Base-by-base conservation (phyloP, 2,797 vertebrate species). In the Thunnus albacares region DNA sequence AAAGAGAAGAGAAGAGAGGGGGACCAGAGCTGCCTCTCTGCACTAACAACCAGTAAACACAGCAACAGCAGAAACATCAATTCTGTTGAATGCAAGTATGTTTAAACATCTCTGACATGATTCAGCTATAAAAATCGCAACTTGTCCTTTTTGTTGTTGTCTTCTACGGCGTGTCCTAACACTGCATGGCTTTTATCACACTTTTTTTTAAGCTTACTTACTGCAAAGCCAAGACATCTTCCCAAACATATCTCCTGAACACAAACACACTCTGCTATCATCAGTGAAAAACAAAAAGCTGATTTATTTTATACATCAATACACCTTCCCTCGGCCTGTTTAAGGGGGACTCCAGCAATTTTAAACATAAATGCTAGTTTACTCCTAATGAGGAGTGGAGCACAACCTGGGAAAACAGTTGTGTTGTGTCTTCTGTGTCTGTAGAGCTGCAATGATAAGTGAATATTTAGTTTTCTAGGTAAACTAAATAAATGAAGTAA, bases 51-150 rank as follows among this genome's bases (percentile, higher is more conserved):
- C 76, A 80, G 75, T 66, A 49, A 86, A 90, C 85, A 88, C 72
- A 68, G 75, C 78, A 77, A 67, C 80, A 79, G 66, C 71, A 49
- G 43, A 51, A 55, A 69, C 83, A 83, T 81, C 41, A 51, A 51
- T 80, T 86, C 82, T 77, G 86, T 53, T 76, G 18, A 77, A 63
- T 5, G 4, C 70, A 26, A 84, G 45, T 60, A 67, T 77, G 79
- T 89, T 86, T 91, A 73, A 81, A 82, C 77, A 66, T 22, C 62
- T 41, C 38, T 75, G 79, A 81, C 83, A 82, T 67, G 84, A 87
- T 81, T 89, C 84, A 89, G 81, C 61, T 45, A 30, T 76, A 57
- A 77, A 82, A 63, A 61, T 59, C 13, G 60, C 47, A 80, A n/a
- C 76, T 58, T 57, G 70, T 81, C 60, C 20, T 77, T 53, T 49